These are phyloP conservation scores for Aphis gossypii DNA, from an alignment of 1,140 invertebrate genomes.

Conservation along the genomic window DNA sequence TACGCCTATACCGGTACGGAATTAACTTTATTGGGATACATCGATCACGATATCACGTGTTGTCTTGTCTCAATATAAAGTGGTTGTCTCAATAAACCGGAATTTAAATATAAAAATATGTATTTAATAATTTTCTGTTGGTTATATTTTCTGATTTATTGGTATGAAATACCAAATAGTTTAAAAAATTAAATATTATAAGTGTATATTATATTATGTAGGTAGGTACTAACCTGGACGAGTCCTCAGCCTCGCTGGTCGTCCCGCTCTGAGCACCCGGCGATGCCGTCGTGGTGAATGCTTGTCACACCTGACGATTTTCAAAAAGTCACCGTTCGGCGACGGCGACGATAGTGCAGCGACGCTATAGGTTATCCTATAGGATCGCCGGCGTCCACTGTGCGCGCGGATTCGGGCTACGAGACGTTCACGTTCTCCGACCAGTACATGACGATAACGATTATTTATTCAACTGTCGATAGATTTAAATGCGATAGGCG, in stretches of 20 bases:
- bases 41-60: too few species aligned
- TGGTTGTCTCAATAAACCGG: too few species aligned
- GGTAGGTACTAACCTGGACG: constrained; percentile 42
- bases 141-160: too few species aligned
- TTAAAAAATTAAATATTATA: too few species aligned
- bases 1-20: too few species aligned
- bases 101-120: too few species aligned
- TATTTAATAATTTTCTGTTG: too few species aligned
- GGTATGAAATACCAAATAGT: too few species aligned
- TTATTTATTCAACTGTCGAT: neutral
- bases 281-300: constrained; percentile 56
- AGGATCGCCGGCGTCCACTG: neutral
- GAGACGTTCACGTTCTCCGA: neutral
- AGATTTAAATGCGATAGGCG: neutral
- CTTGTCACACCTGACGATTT: constrained; percentile 38
- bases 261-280: constrained; percentile 56
- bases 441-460: neutral
- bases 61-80: too few species aligned
- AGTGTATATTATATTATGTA: neutral
- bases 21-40: too few species aligned
- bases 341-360: neutral
- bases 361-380: neutral
- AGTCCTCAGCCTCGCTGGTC: constrained; percentile 58
- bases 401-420: neutral
- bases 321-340: constrained; percentile 31